Evolutionary conservation across 2,888 invertebrate species (phyloP), one percentile per base, ranked within the genome.

Genomic region (Acanthoscelides obtectus): DNA sequence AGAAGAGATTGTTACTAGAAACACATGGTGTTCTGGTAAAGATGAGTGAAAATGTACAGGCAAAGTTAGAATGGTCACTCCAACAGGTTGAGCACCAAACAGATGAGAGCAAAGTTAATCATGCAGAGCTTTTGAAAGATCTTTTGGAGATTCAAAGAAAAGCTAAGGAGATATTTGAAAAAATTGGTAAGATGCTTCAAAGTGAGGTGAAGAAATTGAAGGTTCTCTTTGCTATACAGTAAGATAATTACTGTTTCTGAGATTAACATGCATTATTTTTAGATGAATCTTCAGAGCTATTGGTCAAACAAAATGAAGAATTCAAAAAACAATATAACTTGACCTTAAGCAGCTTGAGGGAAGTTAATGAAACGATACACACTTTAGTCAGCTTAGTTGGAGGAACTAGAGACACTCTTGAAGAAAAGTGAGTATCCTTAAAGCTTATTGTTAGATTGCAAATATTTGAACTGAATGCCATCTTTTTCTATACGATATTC

Each of bases 1-100:
- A 91, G 80, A 90, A 90, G 80, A 86, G 87, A 64, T 81, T 90
- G 70, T 90, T 91, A 73, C 84, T 87, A 27, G 83, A 88, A 22
- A 90, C 90, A 1, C 90, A 91, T 78, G 81, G 84, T 72, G 87
- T 89, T 75, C 82, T 91, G 22, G 84, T 87, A 12, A 77, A 84
- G 20, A 87, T 90, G 86, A 88, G 89, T 0, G 86, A 86, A 75
- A 86, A 87, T 72, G 87, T 91, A 65, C 88, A 86, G 78, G 78
- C 80, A 6, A 89, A 88, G 83, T 81, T 91, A 85, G 89, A 89
- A 80, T 83, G 84, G 70, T 88, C 90, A 0, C 84, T 86, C 65
- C 76, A 83, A 69, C 86, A 88, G 77, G 79, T 91, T 6, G 80
- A 86, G 68, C 77, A 83, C 27, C 89, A 90, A 79, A 85, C 87